Evolutionary conservation across 2,113 vertebrate species (phyloP), one percentile per base, ranked within the genome.

Genomic region (Myiozetetes cayanensis): DNA sequence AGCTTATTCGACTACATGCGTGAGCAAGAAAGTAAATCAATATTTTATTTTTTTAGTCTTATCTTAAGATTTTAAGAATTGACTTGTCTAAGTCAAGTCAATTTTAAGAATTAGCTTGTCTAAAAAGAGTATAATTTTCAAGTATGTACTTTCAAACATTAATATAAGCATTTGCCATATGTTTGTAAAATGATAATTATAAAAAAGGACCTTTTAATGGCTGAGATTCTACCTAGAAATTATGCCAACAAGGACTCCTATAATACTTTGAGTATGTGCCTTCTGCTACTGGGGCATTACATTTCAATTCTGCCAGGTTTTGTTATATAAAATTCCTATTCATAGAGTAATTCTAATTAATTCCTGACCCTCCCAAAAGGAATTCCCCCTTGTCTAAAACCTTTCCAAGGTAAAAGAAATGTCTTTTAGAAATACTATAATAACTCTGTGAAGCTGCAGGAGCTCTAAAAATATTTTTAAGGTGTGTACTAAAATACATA

Each of bases 291-390:
- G 25, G 44, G 52, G 11, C 37, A 58, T 89, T 79, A 75, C 85
- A 4, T 63, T 87, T 91, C 61, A 90, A 7, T 56, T 31, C 77
- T 75, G 13, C 9, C 89, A 89, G 73, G 76, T 78, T 87, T 75
- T 79, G 31, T 89, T 82, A 41, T 78, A 56, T 78, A 92, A 89
- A 93, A 75, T 91, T 94, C 41, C 37, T 75, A 78, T 72, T 92
- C 70, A 68, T 65, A 68, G 56, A 82, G n/a, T 65, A 65, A 84
- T 80, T 81, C 35, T 92, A 94, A 95, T 91, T 94, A 94, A 94
- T 94, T 96, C 37, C 53, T 92, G 62, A 44, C 31, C 37, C 28
- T 87, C 73, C 73, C 23, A 5, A 85, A 91, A 93, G 43, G 66
- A 91, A 87, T 85, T 89, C 44, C 37, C 44, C 4, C 6, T 89